Percentiles rank a stretch among this genome's conserved stretches.
These are phyloP conservation scores for Cromileptes altivelis DNA, from an alignment of 2,113 vertebrate species.

Conservation along the genomic window DNA sequence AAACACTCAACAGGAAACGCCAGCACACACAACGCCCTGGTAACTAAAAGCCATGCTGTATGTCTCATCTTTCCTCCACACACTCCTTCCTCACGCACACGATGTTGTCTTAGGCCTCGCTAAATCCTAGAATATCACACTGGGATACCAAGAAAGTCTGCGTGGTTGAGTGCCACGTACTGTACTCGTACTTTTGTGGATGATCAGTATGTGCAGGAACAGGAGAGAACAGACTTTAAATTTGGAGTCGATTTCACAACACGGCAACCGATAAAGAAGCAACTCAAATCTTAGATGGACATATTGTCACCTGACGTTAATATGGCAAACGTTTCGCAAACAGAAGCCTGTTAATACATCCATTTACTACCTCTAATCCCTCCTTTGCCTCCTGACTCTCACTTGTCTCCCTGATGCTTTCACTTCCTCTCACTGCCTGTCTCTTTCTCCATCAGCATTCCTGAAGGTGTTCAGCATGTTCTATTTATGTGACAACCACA, in stretches of 20 bases:
- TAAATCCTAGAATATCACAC: constrained; percentile 57
- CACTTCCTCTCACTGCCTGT: constrained; percentile 46
- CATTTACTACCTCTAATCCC: neutral
- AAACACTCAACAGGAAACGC: constrained; percentile 49
- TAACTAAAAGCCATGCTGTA: constrained; percentile 2
- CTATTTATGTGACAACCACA: constrained; percentile 74
- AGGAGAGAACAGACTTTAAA: neutral
- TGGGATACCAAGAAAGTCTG: constrained; percentile 24
- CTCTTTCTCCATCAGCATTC: constrained; percentile 68
- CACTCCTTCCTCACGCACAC: constrained; percentile 14
- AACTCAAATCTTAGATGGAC: neutral
- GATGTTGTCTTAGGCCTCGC: constrained; percentile 30
- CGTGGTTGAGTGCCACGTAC: constrained; percentile 19
- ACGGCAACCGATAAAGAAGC: neutral
- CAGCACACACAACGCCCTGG: constrained; percentile 31
- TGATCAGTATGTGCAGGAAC: neutral
- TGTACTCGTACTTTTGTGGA: constrained; percentile 8
- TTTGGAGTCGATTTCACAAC: neutral
- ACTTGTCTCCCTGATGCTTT: constrained; percentile 52
- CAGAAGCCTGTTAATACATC: neutral
- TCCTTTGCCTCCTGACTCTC: constrained; percentile 42
- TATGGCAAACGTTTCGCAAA: neutral
- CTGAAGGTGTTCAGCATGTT: constrained; percentile 72
- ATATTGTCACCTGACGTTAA: neutral
- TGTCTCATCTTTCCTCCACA: constrained; percentile 40